Conservation (phyloP, 2,888 invertebrate species). For the Amiota mariae region DNA sequence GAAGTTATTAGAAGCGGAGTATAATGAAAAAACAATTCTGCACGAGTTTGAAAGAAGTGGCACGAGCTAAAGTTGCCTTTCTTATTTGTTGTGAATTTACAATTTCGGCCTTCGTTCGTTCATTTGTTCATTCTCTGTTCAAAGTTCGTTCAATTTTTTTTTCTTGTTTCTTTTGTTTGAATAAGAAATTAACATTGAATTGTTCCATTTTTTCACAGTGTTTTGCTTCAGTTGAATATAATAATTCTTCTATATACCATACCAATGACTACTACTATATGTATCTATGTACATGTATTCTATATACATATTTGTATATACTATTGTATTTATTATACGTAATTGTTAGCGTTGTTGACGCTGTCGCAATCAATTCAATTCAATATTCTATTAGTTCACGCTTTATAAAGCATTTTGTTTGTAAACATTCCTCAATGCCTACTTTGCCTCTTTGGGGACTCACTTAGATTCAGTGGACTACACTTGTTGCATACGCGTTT, state of each 20-base stretch:
- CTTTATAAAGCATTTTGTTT: conserved; percentile 12
- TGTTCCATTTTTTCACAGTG: background rate
- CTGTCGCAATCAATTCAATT: conserved; percentile 55
- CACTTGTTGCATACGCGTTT: conserved; percentile 12
- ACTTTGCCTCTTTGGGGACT: too few relatives aligned
- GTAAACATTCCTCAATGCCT: background rate
- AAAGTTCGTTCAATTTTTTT: conserved; percentile 2
- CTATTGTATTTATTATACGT: background rate
- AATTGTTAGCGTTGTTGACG: background rate
- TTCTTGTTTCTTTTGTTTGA: too few relatives aligned
- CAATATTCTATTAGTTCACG: conserved; percentile 29
- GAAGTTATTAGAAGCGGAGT: too few relatives aligned
- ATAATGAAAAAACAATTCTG: too few relatives aligned
- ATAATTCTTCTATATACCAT: too few relatives aligned
- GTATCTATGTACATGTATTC: too few relatives aligned
- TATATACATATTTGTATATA: too few relatives aligned
- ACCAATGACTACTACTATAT: too few relatives aligned
- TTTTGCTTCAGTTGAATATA: background rate
- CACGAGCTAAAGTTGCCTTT: too few relatives aligned
- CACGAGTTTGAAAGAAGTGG: too few relatives aligned
- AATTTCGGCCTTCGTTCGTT: background rate
- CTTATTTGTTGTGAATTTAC: background rate
- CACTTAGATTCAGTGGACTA: too few relatives aligned
- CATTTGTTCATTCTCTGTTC: background rate
- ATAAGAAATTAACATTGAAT: conserved; percentile 1